Evolutionary conservation across 2,113 vertebrate species (phyloP).

Genomic region (Litocranius walleri): DNA sequence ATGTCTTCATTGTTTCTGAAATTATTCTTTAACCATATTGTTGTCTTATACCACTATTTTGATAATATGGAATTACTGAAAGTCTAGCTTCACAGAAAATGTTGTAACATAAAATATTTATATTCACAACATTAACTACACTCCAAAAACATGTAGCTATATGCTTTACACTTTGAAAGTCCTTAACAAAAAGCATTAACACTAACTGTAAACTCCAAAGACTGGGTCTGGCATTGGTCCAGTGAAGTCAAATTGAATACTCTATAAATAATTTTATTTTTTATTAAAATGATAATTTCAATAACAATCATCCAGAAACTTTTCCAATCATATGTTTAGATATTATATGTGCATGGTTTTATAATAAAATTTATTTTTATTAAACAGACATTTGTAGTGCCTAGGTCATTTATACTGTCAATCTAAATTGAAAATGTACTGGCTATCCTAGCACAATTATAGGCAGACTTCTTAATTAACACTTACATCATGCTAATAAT

Average conservation of each 20-base stretch:
- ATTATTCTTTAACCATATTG: not conserved
- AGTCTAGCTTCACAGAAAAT: not conserved
- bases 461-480: slow-evolving; percentile 22
- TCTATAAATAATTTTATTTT: not conserved
- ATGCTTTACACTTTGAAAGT: not conserved
- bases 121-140: not conserved
- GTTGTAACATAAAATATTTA: not conserved
- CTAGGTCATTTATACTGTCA: not conserved
- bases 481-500: slow-evolving; percentile 6
- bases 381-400: not conserved
- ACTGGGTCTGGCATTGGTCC: not conserved
- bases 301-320: not conserved
- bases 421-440: slow-evolving; percentile 2
- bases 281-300: not conserved
- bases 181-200: not conserved
- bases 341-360: not conserved
- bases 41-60: not conserved
- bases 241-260: not conserved
- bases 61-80: not conserved
- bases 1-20: not conserved
- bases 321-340: not conserved
- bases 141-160: not conserved
- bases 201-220: not conserved
- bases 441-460: not conserved
- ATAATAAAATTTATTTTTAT: not conserved